phyloP scores from a whole-genome alignment of 2,888 invertebrate genomes.

The Melieria picta region DNA sequence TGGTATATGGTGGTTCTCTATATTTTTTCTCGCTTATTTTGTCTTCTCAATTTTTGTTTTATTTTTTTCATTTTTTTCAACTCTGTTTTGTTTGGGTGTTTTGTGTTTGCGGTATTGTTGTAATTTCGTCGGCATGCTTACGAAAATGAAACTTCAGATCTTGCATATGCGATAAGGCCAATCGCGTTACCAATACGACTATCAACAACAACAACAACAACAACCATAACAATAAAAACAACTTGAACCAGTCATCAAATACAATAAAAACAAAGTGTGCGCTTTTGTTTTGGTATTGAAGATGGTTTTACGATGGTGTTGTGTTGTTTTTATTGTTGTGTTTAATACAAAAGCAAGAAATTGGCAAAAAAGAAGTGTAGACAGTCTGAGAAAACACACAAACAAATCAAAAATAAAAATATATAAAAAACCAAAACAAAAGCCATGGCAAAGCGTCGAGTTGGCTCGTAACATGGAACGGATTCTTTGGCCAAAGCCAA shows the following conservation, averaged over 20 bases:
- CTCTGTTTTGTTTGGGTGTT: background rate
- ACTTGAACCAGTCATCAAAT: background rate
- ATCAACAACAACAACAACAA: constrained; percentile 13
- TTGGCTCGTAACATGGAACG: background rate
- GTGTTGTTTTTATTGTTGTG: constrained; percentile 1
- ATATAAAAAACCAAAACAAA: background rate
- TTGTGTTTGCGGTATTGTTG: constrained; percentile 6
- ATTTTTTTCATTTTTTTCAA: background rate
- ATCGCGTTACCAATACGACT: constrained; percentile 21
- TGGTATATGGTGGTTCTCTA: constrained; percentile 51
- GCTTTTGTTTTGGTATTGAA: constrained; percentile 6
- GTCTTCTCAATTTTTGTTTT: constrained; percentile 5
- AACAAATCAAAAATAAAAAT: no score
- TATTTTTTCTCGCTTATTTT: constrained; percentile 10
- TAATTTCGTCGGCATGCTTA: constrained; percentile 17
- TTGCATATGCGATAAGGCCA: constrained; percentile 39
- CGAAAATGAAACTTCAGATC: constrained; percentile 33
- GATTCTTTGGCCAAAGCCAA: background rate
- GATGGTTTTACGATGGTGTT: background rate
- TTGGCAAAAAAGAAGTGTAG: constrained; percentile 2
- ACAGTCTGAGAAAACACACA: no score
- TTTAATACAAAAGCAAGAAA: constrained; percentile 28
- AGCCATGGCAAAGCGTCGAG: background rate
- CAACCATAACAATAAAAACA: background rate
- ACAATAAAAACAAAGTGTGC: background rate